These are phyloP conservation scores for Spea multiplicata DNA, from an alignment of 2,113 vertebrate genomes.

Conservation along the genomic window DNA sequence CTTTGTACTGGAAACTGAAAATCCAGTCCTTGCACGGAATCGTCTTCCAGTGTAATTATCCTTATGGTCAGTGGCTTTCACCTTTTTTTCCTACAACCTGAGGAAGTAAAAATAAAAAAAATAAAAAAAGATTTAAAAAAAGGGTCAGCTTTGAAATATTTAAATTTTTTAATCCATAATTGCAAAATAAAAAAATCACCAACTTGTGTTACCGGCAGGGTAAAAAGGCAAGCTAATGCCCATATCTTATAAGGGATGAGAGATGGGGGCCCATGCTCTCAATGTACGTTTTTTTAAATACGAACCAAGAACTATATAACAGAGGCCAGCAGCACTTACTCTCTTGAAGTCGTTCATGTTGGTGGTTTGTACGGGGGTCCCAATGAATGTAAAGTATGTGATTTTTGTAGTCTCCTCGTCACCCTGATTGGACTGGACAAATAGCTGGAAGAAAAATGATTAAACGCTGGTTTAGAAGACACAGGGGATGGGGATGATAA, in stretches of 20 bases:
- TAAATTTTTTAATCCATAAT: no score
- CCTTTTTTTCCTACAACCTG: slow-evolving; percentile 96
- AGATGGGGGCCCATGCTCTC: no score
- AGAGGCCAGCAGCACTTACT: slow-evolving; percentile 70
- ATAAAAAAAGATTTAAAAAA: slow-evolving; percentile 33
- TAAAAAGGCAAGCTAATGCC: no score
- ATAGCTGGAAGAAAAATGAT: slow-evolving; percentile 71
- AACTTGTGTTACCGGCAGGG: no score
- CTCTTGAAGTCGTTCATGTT: slow-evolving; percentile 98
- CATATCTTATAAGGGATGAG: no score
- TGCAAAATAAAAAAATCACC: no score
- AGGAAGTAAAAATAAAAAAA: slow-evolving; percentile 32
- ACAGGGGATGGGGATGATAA: slow-evolving; percentile 40
- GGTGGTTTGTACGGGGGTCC: slow-evolving; percentile 94
- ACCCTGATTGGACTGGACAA: slow-evolving; percentile 94
- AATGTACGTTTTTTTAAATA: no score
- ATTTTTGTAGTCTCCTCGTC: slow-evolving; percentile 91
- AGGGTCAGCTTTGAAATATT: neutral
- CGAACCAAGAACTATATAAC: no score
- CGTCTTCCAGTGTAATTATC: slow-evolving; percentile 54
- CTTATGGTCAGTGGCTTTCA: slow-evolving; percentile 84
- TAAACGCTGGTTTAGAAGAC: slow-evolving; percentile 29
- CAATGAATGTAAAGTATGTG: slow-evolving; percentile 94
- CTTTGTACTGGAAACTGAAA: slow-evolving; percentile 61
- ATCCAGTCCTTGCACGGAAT: slow-evolving; percentile 46